Base-by-base conservation (phyloP, 2,888 invertebrate species). In the Acleris literana region DNA sequence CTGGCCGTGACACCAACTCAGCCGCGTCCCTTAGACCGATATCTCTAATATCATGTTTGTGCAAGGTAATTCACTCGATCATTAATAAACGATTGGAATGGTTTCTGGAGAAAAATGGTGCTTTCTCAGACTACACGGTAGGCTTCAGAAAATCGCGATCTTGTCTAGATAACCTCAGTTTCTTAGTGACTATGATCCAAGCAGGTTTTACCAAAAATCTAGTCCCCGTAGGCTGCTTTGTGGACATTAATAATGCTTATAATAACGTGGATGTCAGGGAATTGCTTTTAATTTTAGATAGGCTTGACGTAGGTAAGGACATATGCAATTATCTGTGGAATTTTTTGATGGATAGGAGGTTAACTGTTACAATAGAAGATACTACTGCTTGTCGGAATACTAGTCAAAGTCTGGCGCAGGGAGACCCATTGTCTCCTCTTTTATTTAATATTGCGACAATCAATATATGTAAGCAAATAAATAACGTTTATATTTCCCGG, bases 121-220 rank as follows among this genome's bases (percentile, higher is more conserved):
- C 54, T 4, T 51, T 69, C 3, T 17, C 64, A 5, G n/a, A 33
- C 9, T 5, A 22, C 11, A 62, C 64, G 5, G 20, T 33, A 1
- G 68, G 70, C 18, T 68, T 70, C 60, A 25, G 68, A n/a, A 62
- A 44, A 57, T 18, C 17, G 3, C 54, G 39, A 16, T 68, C 68
- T 9, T 66, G 58, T 55, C 39, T 64, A n/a, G 68, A 68, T 52
- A 57, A 43, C 44, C n/a, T 68, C 7, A 20, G 20, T 20, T 69
- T 71, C 63, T 11, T 69, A 18, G 71, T 29, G 62, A 69, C 11
- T 52, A 69, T 39, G 61, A 63, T 46, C 65, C 68, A 2, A 20
- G 20, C 2, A 20, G 20, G 20, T 20, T 20, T 20, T 2, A 20
- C 20, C 20, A 20, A 20, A 20, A 20, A 20, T 20, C 20, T 20